Evolutionary conservation across 2,113 vertebrate genomes (phyloP).

Genomic region (Lipophrys pholis): DNA sequence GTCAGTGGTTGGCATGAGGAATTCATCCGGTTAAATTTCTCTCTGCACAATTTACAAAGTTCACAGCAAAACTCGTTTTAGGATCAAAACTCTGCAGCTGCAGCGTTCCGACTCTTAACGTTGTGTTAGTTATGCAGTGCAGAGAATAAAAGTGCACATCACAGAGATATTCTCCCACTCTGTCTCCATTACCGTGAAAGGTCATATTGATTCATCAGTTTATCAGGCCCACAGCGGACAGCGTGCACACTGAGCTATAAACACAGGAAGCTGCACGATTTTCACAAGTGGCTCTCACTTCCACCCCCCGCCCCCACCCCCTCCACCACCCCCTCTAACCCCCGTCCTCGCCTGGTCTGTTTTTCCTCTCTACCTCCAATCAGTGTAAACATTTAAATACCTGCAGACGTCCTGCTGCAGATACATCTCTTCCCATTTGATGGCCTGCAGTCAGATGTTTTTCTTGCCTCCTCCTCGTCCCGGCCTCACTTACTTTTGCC

Average conservation of each 20-base stretch:
- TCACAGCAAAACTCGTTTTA: too few species aligned
- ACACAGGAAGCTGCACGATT: conserved; percentile 37
- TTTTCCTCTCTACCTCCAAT: not conserved
- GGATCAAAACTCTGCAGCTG: conserved; percentile 1
- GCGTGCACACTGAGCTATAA: conserved; percentile 30
- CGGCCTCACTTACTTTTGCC: conserved; percentile 7
- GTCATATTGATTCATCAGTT: conserved; percentile 35
- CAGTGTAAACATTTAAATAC: not conserved
- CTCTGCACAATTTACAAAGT: too few species aligned
- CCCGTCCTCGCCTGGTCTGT: too few species aligned
- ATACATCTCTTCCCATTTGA: not conserved
- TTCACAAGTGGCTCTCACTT: not conserved
- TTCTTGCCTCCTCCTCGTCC: not conserved
- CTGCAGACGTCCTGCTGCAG: not conserved
- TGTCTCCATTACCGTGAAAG: conserved; percentile 47
- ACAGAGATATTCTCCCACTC: conserved; percentile 5
- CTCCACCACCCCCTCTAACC: too few species aligned
- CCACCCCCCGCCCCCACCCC: too few species aligned
- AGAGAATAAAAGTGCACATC: not conserved
- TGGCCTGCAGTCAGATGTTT: not conserved
- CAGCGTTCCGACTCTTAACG: not conserved
- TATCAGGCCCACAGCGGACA: conserved; percentile 12
- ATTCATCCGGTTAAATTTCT: too few species aligned
- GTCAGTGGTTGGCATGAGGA: too few species aligned
- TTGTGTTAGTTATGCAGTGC: not conserved